Conservation (phyloP, 2,113 vertebrate genomes). For the Bufo bufo region DNA sequence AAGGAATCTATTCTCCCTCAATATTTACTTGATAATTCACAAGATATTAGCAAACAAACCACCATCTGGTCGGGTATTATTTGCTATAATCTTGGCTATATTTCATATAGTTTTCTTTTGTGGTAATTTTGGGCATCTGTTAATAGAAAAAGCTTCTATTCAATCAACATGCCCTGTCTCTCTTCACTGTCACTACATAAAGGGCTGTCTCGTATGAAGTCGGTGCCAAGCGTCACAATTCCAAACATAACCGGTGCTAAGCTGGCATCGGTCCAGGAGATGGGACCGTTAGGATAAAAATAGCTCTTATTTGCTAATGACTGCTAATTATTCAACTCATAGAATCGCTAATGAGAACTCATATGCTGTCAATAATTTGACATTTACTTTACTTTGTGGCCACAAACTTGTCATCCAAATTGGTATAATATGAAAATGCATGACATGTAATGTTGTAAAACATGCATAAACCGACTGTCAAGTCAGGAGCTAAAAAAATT, state of each 20-base stretch:
- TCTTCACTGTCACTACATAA: neutral
- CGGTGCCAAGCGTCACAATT: neutral
- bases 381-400: neutral
- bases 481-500: no score
- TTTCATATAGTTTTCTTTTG: neutral
- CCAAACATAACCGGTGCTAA: neutral
- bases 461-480: neutral
- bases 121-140: slow-evolving; percentile 40
- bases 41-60: slow-evolving; percentile 46
- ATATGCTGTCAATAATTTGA: neutral
- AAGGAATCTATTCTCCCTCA: slow-evolving; percentile 10
- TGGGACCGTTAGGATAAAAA: slow-evolving; percentile 6
- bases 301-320: slow-evolving; percentile 1
- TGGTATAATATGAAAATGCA: neutral
- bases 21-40: slow-evolving; percentile 36
- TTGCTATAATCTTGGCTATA: slow-evolving; percentile 16
- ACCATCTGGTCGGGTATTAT: neutral
- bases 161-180: neutral
- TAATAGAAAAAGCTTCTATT: slow-evolving; percentile 5
- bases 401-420: neutral
- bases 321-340: neutral
- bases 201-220: neutral
- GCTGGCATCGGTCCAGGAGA: neutral
- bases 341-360: neutral
- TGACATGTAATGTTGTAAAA: neutral